phyloP scores from a whole-genome alignment of 2,113 vertebrate genomes.

The Ranitomeya imitator region DNA sequence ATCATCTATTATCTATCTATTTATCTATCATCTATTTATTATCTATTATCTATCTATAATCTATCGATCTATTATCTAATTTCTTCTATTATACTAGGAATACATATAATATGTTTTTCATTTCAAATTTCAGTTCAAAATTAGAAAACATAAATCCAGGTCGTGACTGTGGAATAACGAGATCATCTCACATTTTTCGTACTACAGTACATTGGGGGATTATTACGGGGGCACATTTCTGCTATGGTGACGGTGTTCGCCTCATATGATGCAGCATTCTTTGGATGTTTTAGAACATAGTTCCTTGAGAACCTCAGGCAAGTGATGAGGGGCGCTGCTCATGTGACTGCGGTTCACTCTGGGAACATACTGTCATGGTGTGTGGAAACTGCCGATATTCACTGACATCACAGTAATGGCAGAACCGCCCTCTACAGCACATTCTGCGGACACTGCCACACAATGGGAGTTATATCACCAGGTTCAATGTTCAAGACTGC shows the following conservation, averaged over 20 bases:
- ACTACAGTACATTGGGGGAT: background rate
- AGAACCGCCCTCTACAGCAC: background rate
- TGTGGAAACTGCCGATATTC: background rate
- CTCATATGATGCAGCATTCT: background rate
- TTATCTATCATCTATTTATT: background rate
- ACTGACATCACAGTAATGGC: background rate
- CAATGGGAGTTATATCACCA: background rate
- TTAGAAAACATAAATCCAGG: background rate
- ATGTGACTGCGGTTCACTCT: conserved; percentile 14
- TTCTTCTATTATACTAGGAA: too few species aligned
- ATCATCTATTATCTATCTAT: conserved; percentile 1
- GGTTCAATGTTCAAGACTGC: too few species aligned
- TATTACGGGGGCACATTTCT: background rate
- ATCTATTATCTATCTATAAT: background rate
- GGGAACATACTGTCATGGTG: conserved; percentile 1
- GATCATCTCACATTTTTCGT: background rate
- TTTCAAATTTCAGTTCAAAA: too few species aligned
- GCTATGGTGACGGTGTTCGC: background rate
- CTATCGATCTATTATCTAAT: too few species aligned
- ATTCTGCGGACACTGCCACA: background rate
- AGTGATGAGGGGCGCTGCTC: background rate
- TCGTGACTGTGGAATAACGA: background rate
- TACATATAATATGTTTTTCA: too few species aligned
- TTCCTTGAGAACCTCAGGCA: background rate
- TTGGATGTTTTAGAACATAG: background rate